phyloP scores from a whole-genome alignment of 2,888 invertebrate genomes.

The Lycaena phlaeas region DNA sequence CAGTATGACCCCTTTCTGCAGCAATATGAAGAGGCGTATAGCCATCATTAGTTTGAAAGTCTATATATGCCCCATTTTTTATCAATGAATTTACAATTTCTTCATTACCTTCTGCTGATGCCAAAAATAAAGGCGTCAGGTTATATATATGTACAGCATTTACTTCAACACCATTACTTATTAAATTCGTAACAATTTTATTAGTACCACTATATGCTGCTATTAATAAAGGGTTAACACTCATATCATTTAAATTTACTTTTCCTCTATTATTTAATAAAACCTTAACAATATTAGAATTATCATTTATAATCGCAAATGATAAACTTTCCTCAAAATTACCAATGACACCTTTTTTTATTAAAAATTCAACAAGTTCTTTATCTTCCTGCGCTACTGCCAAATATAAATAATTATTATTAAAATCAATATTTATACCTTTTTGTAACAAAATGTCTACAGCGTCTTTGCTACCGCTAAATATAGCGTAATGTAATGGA shows the following conservation, averaged over 20 bases:
- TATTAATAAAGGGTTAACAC: background rate
- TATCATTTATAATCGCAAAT: background rate
- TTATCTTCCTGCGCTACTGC: background rate
- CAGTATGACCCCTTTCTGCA: background rate
- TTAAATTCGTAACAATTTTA: too few relatives aligned
- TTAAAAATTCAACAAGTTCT: background rate
- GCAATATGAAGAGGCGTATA: background rate
- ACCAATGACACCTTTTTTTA: background rate
- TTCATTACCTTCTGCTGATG: background rate
- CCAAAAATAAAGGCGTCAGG: constrained; percentile 3
- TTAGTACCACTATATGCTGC: constrained; percentile 5
- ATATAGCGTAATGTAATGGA: background rate
- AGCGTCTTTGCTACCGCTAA: background rate
- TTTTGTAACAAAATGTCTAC: background rate
- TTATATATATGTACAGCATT: too few relatives aligned
- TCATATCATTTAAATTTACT: background rate
- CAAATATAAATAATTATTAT: background rate
- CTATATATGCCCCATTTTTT: background rate
- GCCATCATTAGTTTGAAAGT: background rate
- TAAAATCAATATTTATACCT: background rate
- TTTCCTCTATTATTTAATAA: background rate
- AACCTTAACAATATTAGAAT: background rate
- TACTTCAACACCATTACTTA: too few relatives aligned
- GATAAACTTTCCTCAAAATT: background rate
- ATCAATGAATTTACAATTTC: background rate